Conservation (phyloP, 1,140 invertebrate species). For the Heliconius himera region DNA sequence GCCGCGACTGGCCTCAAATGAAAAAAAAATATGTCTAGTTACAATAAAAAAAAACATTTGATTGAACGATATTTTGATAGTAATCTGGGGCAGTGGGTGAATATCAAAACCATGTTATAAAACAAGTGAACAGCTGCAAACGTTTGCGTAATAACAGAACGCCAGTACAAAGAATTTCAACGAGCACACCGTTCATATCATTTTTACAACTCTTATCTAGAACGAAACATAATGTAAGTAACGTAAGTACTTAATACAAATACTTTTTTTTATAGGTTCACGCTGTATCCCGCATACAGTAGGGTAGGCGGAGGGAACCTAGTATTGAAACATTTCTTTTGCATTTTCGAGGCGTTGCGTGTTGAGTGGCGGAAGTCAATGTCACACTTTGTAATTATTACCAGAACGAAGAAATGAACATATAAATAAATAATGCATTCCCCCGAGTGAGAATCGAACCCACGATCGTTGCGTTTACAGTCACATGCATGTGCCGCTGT, state of each 20-base stretch:
- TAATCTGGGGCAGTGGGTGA: background rate
- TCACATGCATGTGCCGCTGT: no score
- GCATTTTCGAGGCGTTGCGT: no score
- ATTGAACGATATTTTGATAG: conserved; percentile 1
- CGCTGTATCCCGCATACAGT: no score
- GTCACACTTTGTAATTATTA: no score
- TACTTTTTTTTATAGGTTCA: background rate
- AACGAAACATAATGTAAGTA: background rate
- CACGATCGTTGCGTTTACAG: no score
- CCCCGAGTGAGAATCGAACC: no score
- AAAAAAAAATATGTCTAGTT: background rate
- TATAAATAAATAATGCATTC: no score
- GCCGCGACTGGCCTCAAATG: no score
- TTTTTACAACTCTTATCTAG: conserved; percentile 10
- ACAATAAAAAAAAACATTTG: background rate
- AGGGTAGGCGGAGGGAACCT: no score
- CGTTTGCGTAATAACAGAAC: conserved; percentile 10
- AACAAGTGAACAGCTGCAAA: background rate
- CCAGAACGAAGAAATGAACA: no score
- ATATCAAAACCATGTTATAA: conserved; percentile 17
- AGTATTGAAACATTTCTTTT: no score
- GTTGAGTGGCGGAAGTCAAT: no score
- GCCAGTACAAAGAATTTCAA: conserved; percentile 6
- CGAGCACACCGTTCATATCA: background rate
- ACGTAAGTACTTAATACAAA: background rate